Conservation (phyloP, 1,140 invertebrate species). For the Habropoda laboriosa region DNA sequence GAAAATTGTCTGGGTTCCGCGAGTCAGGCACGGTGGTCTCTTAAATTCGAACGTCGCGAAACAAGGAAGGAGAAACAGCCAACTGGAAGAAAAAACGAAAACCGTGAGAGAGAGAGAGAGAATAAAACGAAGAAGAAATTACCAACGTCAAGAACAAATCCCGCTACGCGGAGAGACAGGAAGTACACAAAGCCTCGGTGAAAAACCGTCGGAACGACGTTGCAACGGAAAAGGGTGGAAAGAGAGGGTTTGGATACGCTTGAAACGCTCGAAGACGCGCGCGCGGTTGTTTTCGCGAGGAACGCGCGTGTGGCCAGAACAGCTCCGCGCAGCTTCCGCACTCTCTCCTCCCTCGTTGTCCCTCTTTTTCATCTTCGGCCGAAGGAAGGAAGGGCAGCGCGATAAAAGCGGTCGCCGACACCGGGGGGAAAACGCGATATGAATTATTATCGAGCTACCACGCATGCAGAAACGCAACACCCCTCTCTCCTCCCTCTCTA, state of each 20-base stretch:
- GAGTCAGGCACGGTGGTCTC: too few relatives aligned
- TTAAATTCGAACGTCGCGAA: too few relatives aligned
- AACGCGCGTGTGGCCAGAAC: neutral
- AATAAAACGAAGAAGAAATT: neutral
- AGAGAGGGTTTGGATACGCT: neutral
- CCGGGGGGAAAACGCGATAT: conserved; percentile 20
- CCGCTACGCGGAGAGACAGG: neutral
- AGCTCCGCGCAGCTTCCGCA: neutral
- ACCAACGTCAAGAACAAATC: conserved; percentile 15
- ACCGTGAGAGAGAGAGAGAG: too few relatives aligned
- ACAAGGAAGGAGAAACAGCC: too few relatives aligned
- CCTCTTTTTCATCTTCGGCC: neutral
- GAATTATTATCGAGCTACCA: conserved; percentile 40
- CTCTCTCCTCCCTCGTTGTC: too few relatives aligned
- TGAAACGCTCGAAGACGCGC: conserved; percentile 19
- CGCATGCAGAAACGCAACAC: neutral
- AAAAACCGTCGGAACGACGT: neutral
- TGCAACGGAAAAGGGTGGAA: neutral
- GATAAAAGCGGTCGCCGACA: conserved; percentile 34
- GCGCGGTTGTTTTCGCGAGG: conserved; percentile 15
- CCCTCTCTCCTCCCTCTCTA: neutral
- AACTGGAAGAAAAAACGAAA: too few relatives aligned
- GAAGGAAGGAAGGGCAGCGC: neutral
- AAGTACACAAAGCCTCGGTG: neutral
- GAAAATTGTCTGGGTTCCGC: too few relatives aligned